Evolutionary conservation across 2,888 invertebrate species (phyloP).

Genomic region (Andrena haemorrhoa): DNA sequence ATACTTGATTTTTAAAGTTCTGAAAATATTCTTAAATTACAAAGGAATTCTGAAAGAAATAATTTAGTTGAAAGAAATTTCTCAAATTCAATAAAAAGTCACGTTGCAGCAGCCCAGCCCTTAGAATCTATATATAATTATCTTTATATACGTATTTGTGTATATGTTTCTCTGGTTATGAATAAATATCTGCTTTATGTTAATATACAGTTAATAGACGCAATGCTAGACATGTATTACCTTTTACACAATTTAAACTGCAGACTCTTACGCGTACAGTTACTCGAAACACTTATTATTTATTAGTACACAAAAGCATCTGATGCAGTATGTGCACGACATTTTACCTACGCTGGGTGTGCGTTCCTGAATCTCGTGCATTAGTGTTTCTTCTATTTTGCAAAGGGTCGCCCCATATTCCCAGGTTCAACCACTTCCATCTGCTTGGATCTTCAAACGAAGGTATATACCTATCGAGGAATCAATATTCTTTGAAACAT

Average conservation of each 20-base stretch:
- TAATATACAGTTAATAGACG: constrained; percentile 40
- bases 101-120: constrained; percentile 10
- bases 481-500: not conserved
- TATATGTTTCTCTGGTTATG: constrained; percentile 49
- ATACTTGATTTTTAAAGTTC: no score
- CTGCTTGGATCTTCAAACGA: not conserved
- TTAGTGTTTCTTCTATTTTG: constrained; percentile 58
- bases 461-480: not conserved
- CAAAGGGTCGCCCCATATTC: not conserved
- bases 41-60: no score
- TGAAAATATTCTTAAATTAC: no score
- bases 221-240: constrained; percentile 36
- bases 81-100: not conserved
- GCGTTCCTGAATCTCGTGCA: constrained; percentile 62
- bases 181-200: constrained; percentile 4
- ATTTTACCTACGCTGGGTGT: constrained; percentile 56
- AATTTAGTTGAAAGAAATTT: not conserved
- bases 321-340: constrained; percentile 64
- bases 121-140: constrained; percentile 22
- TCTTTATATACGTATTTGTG: constrained; percentile 29
- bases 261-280: constrained; percentile 34
- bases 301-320: constrained; percentile 62
- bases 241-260: constrained; percentile 22
- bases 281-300: constrained; percentile 42
- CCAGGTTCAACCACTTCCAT: not conserved